Percentiles rank a stretch among this genome's conserved stretches.
Evolutionary conservation across 2,113 vertebrate species (phyloP).

Genomic region (Glaucidium brasilianum): DNA sequence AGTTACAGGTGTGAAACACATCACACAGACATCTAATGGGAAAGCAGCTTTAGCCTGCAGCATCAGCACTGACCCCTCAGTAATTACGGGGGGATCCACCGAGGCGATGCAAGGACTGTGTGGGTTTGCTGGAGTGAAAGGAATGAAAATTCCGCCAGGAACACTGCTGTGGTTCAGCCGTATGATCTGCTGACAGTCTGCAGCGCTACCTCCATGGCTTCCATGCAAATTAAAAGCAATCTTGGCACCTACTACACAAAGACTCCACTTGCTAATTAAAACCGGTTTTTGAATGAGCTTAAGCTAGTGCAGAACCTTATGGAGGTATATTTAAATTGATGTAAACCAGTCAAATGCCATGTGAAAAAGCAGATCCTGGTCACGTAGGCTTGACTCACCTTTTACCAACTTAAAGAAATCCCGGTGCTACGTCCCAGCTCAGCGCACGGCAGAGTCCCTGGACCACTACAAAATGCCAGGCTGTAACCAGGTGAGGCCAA

Average conservation of each 20-base stretch:
- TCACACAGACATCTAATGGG: accelerated
- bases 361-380: neutral
- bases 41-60: neutral
- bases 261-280: conserved; percentile 17
- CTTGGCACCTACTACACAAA: conserved; percentile 11
- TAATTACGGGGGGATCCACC: neutral
- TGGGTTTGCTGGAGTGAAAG: neutral
- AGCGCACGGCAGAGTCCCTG: neutral
- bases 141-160: neutral
- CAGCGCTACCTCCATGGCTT: neutral
- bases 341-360: neutral
- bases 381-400: neutral
- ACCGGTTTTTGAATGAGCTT: neutral
- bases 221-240: neutral
- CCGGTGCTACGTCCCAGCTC: neutral
- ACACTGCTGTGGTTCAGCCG: neutral
- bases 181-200: neutral
- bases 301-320: neutral
- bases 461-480: neutral
- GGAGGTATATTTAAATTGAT: neutral
- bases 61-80: neutral
- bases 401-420: too few relatives aligned
- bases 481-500: neutral
- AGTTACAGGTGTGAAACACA: neutral
- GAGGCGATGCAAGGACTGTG: neutral